Base-by-base conservation (phyloP, 1,140 invertebrate species). In the Ostrea edulis region DNA sequence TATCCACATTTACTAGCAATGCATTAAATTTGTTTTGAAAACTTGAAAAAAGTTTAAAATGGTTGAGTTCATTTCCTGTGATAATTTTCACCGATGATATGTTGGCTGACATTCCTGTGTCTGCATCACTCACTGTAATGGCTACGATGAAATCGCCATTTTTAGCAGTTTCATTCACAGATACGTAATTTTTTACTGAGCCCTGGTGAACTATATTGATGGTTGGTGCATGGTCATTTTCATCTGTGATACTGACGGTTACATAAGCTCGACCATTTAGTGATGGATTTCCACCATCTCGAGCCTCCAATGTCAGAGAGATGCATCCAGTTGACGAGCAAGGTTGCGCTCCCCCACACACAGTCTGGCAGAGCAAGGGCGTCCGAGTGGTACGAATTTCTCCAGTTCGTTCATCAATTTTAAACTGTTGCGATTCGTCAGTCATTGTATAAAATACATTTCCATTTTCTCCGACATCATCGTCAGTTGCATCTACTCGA, bases 241-340 rank as follows among this genome's bases (percentile, higher is more conserved):
- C 94, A 94, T 99, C 98, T 54, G 98, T 95, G 20, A 99, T 95
- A 95, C 98, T 98, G 0, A 99, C 97, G 5, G 98, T 98, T 0
- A 99, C 97, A 95, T 99, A 99, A 29, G 98, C 98, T 65, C 98
- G 96, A 7, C 98, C 98, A 93, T 98, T 97, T 94, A 98, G 97
- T 54, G 97, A 95, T 0, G 98, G 98, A 9, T 97, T 97, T 0
- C 98, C 98, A 91, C 98, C 97, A 95, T 99, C 98, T 82, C 97
- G 96, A 14, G 98, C 98, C 93, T 98, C 98, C 0, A 99, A 97
- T 0, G 98, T 98, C 91, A 99, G 93, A 77, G 29, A 77, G 35
- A 86, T 82, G 83, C 89, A 90, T 62, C 92, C 92, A 82, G 90
- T 88, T 9, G 91, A 87, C 58, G 87, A 88, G 84, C 91, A 93